These are phyloP conservation scores for Myiotriccus ornatus DNA, from an alignment of 2,797 vertebrate genomes.

Conservation along the genomic window DNA sequence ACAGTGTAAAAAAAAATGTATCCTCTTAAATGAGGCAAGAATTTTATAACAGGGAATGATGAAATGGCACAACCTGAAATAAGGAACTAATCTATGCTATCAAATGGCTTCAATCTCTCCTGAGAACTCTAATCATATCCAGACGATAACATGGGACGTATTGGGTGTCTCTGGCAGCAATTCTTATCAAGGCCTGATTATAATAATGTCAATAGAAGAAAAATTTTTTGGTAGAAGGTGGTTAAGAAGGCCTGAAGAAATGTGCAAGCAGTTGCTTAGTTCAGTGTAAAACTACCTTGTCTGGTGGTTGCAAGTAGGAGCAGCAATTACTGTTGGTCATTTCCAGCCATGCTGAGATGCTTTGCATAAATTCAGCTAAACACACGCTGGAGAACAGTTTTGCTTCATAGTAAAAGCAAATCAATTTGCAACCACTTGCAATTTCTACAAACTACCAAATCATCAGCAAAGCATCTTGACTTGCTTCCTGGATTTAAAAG, in stretches of 20 bases:
- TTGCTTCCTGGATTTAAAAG: constrained; percentile 33
- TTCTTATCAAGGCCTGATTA: constrained; percentile 53
- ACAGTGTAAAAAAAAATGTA: constrained; percentile 65
- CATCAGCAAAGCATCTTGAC: constrained; percentile 21
- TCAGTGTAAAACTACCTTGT: not conserved
- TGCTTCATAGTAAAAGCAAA: constrained; percentile 15
- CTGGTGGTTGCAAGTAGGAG: not conserved
- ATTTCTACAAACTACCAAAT: constrained; percentile 11
- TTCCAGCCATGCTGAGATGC: not conserved
- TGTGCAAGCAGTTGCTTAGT: not conserved
- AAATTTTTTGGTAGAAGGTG: constrained; percentile 3
- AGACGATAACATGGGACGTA: constrained; percentile 75
- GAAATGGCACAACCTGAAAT: constrained; percentile 79
- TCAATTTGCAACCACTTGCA: not conserved
- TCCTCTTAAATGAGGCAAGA: constrained; percentile 66
- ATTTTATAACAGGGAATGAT: constrained; percentile 71
- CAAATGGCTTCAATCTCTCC: constrained; percentile 86
- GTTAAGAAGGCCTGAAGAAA: constrained; percentile 26
- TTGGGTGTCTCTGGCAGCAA: constrained; percentile 55
- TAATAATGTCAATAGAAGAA: constrained; percentile 18
- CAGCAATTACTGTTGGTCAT: not conserved
- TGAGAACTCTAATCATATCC: constrained; percentile 83
- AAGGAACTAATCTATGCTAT: constrained; percentile 87
- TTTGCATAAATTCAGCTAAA: not conserved
- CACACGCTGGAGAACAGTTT: not conserved